Conservation (phyloP, 2,888 invertebrate genomes). For the Nemotelus nigrinus region DNA sequence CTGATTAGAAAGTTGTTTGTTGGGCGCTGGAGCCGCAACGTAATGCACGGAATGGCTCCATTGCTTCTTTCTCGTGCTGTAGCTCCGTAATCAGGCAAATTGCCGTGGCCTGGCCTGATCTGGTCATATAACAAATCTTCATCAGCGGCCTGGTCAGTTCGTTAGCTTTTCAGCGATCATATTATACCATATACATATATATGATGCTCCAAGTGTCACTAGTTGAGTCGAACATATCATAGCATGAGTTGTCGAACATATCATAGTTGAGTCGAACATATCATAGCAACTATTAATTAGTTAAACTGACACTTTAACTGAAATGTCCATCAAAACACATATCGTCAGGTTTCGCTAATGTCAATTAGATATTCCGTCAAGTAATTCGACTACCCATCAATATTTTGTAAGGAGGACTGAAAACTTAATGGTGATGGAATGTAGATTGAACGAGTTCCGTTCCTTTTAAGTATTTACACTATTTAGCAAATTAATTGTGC, state of each 20-base stretch:
- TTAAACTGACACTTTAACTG: slow-evolving; percentile 9
- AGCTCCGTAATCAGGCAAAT: not conserved
- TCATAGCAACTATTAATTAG: slow-evolving; percentile 7
- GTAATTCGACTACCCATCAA: not conserved
- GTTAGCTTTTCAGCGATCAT: no score
- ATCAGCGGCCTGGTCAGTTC: not conserved
- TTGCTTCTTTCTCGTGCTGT: not conserved
- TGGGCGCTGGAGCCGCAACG: not conserved
- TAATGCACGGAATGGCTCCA: not conserved
- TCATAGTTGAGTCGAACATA: no score
- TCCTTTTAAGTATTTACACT: no score
- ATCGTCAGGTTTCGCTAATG: not conserved
- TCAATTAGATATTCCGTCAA: not conserved
- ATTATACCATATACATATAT: no score
- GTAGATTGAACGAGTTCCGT: no score
- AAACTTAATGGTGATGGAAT: no score
- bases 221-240: no score
- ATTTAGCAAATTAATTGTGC: no score
- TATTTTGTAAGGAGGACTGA: no score
- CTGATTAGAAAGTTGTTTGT: slow-evolving; percentile 35
- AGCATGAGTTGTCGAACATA: no score
- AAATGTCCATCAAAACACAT: slow-evolving; percentile 4
- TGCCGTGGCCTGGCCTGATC: not conserved
- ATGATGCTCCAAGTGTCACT: no score
- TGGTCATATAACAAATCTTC: not conserved